phyloP scores from a whole-genome alignment of 37 sponge, comb jelly and placozoan genomes.

The Diacarnus erythraeanus region DNA sequence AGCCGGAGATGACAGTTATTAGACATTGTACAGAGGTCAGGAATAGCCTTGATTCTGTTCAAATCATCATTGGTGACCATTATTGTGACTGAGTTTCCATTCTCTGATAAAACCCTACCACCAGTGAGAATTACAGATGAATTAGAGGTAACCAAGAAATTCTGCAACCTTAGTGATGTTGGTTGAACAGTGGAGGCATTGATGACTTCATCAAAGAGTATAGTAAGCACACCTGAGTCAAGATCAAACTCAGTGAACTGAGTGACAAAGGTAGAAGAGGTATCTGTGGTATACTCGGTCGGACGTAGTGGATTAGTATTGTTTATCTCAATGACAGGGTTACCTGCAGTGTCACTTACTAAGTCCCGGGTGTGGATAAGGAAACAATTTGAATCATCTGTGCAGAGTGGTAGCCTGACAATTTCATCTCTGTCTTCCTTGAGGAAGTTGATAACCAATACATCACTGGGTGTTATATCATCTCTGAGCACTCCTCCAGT shows the following conservation, averaged over 20 bases:
- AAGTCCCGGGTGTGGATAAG: slow-evolving; percentile 37
- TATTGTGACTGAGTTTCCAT: slow-evolving; percentile 63
- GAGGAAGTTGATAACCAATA: slow-evolving; percentile 50
- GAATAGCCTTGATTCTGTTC: slow-evolving; percentile 65
- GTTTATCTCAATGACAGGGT: slow-evolving; percentile 52
- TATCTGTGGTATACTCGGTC: slow-evolving; percentile 51
- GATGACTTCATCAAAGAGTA: slow-evolving; percentile 80
- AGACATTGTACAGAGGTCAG: slow-evolving; percentile 34
- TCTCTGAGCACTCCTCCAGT: slow-evolving; percentile 60
- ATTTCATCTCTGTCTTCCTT: slow-evolving; percentile 76
- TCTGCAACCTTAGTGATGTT: slow-evolving; percentile 63
- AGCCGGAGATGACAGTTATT: slow-evolving; percentile 79
- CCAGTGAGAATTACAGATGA: slow-evolving; percentile 59
- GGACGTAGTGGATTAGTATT: slow-evolving; percentile 11
- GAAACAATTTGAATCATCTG: slow-evolving; percentile 47
- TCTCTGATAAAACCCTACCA: slow-evolving; percentile 62
- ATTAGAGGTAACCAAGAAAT: slow-evolving; percentile 26
- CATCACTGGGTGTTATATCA: slow-evolving; percentile 22
- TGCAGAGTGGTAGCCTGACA: slow-evolving; percentile 70
- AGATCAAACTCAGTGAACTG: slow-evolving; percentile 75
- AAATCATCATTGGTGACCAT: slow-evolving; percentile 63
- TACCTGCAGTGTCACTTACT: slow-evolving; percentile 70
- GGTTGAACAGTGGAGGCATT: slow-evolving; percentile 63
- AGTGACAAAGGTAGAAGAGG: slow-evolving; percentile 43
- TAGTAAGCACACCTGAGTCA: slow-evolving; percentile 60